Base-by-base conservation (phyloP, 2,888 invertebrate genomes). In the Melitaea athalia region DNA sequence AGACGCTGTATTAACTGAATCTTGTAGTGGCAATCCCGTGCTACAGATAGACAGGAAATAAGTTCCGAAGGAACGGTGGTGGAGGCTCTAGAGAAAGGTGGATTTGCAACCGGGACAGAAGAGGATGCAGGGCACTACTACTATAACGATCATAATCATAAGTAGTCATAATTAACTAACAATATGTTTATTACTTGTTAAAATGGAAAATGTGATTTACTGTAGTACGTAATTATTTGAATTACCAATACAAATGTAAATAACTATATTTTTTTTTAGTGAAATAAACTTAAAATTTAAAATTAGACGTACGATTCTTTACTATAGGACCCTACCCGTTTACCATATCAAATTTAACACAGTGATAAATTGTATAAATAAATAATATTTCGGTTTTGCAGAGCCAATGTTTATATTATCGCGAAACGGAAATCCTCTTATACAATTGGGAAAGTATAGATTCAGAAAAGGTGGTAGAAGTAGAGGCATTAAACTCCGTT, bases 71-170 rank as follows among this genome's bases (percentile, higher is more conserved):
- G 59, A 73, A 75, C 66, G 70, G 75, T 5, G 76, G 75, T 47
- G 59, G 47, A 11, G 76, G 76, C 0, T 52, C 65, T 0, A 75
- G 63, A 55, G 53, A 52, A 0, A 60, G 71, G 8, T 80, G 80
- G 80, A 72, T 73, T 11, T 81, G 80, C 69, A 75, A 73, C 52
- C 75, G 67, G n/a, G 67, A 71, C 14, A 52, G 64, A 5, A 50
- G n/a, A 0, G 75, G 75, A 12, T 85, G 85, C 61, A 76, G 74
- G 47, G 83, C 81, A 0, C 71, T 73, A 66, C 47, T 64, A 70
- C 8, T 70, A 70, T n/a, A 62, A 77, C 59, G 45, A 70, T 0
- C 83, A 83, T 68, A 76, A 70, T 59, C 78, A 77, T 68, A 4
- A 5, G n/a, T 33, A 33, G 33, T 14, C 2, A 47, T n/a, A 14